Percentiles rank a stretch among this genome's conserved stretches.
phyloP scores from a whole-genome alignment of 2,113 vertebrate genomes.

The Formicarius rufipectus region DNA sequence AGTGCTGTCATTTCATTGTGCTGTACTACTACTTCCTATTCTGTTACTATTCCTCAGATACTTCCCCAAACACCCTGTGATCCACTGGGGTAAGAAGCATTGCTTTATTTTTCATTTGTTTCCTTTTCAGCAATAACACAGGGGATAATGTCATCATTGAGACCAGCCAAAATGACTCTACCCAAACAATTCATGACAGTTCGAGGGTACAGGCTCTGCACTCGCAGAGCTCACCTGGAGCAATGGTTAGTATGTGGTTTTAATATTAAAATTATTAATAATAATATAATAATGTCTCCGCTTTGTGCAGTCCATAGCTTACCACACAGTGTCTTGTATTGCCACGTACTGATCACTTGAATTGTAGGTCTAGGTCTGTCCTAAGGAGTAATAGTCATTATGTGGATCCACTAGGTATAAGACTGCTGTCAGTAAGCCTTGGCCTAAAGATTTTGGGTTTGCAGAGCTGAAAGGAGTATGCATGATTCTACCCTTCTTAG shows the following conservation, averaged over 20 bases:
- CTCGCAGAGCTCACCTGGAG: conserved; percentile 35
- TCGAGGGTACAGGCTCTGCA: conserved; percentile 11
- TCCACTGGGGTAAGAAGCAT: background rate
- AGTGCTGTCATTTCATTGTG: background rate
- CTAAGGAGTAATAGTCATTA: background rate
- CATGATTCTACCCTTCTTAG: background rate
- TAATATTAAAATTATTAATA: too few relatives aligned
- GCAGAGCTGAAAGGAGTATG: background rate
- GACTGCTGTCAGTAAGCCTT: background rate
- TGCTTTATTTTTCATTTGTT: background rate
- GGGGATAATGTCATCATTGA: conserved; percentile 1
- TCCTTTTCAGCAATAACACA: conserved; percentile 44
- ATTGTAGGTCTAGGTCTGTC: background rate
- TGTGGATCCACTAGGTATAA: rapidly evolving
- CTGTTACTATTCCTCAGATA: background rate
- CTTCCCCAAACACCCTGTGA: background rate
- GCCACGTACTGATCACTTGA: background rate
- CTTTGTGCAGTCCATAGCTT: background rate
- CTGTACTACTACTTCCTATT: background rate
- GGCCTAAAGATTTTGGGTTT: background rate
- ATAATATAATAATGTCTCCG: background rate
- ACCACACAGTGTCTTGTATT: background rate
- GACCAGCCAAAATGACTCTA: background rate
- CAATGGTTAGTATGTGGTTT: conserved; percentile 54
- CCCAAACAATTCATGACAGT: conserved; percentile 63